Conservation (phyloP, 2,113 vertebrate species). For the Sphaerodactylus townsendi region DNA sequence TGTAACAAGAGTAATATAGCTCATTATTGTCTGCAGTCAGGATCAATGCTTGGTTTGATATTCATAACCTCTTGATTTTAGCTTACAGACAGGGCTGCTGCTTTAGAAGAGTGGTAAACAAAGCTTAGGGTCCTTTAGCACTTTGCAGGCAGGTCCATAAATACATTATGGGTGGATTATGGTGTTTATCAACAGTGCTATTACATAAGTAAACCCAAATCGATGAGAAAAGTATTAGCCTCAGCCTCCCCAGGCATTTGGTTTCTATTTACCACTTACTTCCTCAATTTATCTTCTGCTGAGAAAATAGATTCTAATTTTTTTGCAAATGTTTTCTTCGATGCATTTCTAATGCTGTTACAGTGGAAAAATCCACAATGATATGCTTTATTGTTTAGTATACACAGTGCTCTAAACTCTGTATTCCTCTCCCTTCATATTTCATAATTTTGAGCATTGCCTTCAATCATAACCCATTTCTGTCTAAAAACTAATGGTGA, state of each 20-base stretch:
- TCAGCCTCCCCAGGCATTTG: constrained; percentile 28
- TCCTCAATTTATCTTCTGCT: constrained; percentile 13
- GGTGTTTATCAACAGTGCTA: constrained; percentile 49
- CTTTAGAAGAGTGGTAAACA: constrained; percentile 68
- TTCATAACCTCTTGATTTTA: constrained; percentile 68
- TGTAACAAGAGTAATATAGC: constrained; percentile 71
- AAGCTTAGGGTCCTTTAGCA: constrained; percentile 42
- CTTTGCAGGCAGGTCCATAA: constrained; percentile 59
- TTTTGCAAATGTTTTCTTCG: constrained; percentile 23
- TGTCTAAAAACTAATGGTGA: neutral
- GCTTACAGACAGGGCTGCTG: constrained; percentile 70
- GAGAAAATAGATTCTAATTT: constrained; percentile 35
- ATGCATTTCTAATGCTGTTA: constrained; percentile 32
- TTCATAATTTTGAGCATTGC: neutral
- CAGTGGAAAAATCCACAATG: constrained; percentile 21
- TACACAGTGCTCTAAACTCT: neutral
- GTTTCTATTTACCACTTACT: constrained; percentile 43
- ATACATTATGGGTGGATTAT: constrained; percentile 53
- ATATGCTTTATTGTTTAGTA: neutral
- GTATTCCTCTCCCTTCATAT: neutral
- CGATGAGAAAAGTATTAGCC: constrained; percentile 29
- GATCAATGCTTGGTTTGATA: constrained; percentile 65
- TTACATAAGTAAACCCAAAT: constrained; percentile 45
- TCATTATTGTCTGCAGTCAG: constrained; percentile 61
- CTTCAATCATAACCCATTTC: neutral